A percentile compares a stretch with the other conserved stretches of the same genome.
These are phyloP conservation scores for Bufo bufo DNA, from an alignment of 2,113 vertebrate genomes.

Conservation along the genomic window DNA sequence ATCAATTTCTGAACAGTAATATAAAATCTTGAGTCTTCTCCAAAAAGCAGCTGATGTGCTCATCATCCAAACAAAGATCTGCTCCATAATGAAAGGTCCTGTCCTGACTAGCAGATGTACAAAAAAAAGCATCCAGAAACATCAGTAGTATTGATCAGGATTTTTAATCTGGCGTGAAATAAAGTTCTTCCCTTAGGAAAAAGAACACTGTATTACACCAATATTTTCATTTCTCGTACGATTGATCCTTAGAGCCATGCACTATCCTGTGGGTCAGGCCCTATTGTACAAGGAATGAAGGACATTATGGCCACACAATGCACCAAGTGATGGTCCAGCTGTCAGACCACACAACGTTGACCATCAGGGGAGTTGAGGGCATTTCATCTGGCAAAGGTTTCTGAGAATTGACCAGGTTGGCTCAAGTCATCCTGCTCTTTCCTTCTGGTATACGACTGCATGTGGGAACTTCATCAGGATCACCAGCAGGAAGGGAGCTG, in stretches of 20 bases:
- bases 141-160: conserved; percentile 17
- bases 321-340: not conserved
- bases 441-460: too few species aligned
- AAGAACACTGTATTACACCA: not conserved
- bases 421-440: not conserved
- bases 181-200: conserved; percentile 1
- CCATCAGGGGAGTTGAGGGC: too few species aligned
- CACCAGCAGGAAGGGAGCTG: too few species aligned
- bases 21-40: conserved; percentile 7
- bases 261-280: not conserved
- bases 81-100: not conserved
- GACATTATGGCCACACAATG: not conserved
- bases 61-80: conserved; percentile 16
- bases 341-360: not conserved
- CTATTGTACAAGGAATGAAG: not conserved
- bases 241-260: not conserved
- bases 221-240: conserved; percentile 10
- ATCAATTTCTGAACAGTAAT: conserved; percentile 24
- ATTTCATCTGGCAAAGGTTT: not conserved
- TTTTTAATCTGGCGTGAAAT: conserved; percentile 14
- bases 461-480: too few species aligned
- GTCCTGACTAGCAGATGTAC: conserved; percentile 17
- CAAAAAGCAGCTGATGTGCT: conserved; percentile 21
- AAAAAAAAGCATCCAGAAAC: conserved; percentile 39
- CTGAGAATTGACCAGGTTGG: not conserved